These are phyloP conservation scores for Mormyrops attenuatus DNA, from an alignment of 2,797 vertebrate genomes.

Conservation along the genomic window DNA sequence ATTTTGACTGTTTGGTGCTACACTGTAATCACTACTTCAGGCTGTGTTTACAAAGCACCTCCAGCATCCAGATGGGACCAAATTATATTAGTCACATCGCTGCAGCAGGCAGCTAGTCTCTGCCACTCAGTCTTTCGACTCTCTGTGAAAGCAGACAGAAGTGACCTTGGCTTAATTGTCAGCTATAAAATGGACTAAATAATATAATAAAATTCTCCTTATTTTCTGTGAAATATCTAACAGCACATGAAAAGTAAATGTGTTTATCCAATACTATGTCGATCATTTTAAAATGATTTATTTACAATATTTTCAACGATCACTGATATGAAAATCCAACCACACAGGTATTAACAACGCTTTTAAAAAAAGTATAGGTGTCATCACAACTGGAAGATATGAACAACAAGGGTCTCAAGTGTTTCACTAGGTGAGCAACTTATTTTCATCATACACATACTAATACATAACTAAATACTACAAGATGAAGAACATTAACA, in stretches of 20 bases:
- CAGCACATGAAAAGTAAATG: background rate
- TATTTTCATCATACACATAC: background rate
- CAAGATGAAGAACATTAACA: background rate
- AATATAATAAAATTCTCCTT: background rate
- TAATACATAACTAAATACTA: background rate
- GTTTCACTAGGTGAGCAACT: background rate
- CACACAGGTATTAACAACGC: background rate
- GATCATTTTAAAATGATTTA: background rate
- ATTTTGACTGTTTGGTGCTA: constrained; percentile 1
- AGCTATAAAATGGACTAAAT: background rate
- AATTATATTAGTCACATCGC: constrained; percentile 12
- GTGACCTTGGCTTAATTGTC: constrained; percentile 1
- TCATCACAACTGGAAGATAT: background rate
- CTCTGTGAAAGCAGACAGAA: background rate
- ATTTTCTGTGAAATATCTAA: constrained; percentile 7
- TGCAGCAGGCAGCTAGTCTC: background rate
- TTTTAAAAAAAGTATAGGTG: background rate
- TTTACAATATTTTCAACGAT: background rate
- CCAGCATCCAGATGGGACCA: constrained; percentile 6
- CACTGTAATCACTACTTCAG: background rate
- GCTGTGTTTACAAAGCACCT: background rate
- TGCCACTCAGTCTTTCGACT: background rate
- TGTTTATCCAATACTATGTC: background rate
- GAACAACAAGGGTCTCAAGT: background rate
- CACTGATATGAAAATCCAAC: background rate